phyloP scores from a whole-genome alignment of 2,888 invertebrate species.

The Andrena trimmerana region DNA sequence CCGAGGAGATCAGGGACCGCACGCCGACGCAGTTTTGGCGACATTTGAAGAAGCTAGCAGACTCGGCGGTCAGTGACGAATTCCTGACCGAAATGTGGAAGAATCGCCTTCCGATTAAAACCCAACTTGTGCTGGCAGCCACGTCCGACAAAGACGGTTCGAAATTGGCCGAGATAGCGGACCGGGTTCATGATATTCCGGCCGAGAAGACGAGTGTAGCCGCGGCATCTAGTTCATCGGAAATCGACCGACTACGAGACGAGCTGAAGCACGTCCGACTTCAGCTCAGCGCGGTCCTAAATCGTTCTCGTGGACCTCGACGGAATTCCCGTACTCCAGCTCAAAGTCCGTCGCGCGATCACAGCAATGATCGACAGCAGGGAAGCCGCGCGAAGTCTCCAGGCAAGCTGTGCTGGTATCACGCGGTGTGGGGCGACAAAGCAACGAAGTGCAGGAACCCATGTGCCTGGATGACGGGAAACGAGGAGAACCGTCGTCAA shows the following conservation, averaged over 20 bases:
- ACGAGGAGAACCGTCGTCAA: constrained; percentile 26
- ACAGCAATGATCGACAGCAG: too few relatives aligned
- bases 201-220: not conserved
- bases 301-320: not conserved
- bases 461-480: constrained; percentile 11
- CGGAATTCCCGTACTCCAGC: not conserved
- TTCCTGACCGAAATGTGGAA: constrained; percentile 8
- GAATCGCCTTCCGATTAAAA: not conserved
- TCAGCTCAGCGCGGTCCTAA: constrained; percentile 7
- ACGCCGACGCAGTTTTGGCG: constrained; percentile 15
- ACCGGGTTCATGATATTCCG: not conserved
- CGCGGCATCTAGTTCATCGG: not conserved
- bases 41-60: not conserved
- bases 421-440: too few relatives aligned
- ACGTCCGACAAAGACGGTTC: not conserved
- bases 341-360: not conserved
- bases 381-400: too few relatives aligned
- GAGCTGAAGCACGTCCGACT: not conserved
- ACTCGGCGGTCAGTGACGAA: constrained; percentile 1
- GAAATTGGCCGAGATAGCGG: constrained; percentile 12
- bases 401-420: too few relatives aligned
- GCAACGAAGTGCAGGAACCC: too few relatives aligned
- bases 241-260: not conserved
- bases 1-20: constrained; percentile 7
- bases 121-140: not conserved